Evolutionary conservation across 2,888 invertebrate species (phyloP).

Genomic region (Zhuqinia jingwanae): DNA sequence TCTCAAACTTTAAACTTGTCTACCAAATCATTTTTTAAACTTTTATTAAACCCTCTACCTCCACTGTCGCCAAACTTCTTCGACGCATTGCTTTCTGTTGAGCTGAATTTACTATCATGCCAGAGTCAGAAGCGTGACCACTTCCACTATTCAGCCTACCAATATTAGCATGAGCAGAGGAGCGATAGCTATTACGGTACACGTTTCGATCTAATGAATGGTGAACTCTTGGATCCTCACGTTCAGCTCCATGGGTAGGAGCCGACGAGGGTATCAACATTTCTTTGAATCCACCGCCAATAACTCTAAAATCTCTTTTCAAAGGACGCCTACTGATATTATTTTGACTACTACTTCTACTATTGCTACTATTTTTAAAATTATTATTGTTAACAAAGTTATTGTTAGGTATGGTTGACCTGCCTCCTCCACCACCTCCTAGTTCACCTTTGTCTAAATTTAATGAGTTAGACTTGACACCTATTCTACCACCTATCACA

Average conservation of each 20-base stretch:
- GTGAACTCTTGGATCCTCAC: constrained; percentile 40
- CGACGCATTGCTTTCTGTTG: constrained; percentile 59
- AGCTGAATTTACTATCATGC: constrained; percentile 5
- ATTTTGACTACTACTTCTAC: constrained; percentile 28
- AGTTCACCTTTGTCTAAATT: constrained; percentile 50
- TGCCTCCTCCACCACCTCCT: constrained; percentile 2
- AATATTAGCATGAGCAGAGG: constrained; percentile 19
- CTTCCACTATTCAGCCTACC: constrained; percentile 45
- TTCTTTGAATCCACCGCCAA: constrained; percentile 52
- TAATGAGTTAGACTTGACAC: constrained; percentile 45
- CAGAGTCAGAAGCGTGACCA: constrained; percentile 63
- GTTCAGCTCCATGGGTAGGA: not conserved
- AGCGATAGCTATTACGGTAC: constrained; percentile 56
- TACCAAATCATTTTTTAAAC: constrained; percentile 19
- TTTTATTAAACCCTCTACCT: constrained; percentile 69
- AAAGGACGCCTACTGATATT: constrained; percentile 41
- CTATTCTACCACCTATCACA: constrained; percentile 61
- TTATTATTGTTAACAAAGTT: constrained; percentile 50
- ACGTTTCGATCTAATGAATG: constrained; percentile 62
- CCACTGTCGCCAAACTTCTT: constrained; percentile 65
- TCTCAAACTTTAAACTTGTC: not conserved
- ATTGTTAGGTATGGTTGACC: constrained; percentile 60
- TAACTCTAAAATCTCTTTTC: constrained; percentile 29
- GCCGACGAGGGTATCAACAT: constrained; percentile 59
- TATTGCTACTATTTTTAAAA: constrained; percentile 50